Conservation (phyloP, 2,797 vertebrate genomes). For the Cetoscarus ocellatus region DNA sequence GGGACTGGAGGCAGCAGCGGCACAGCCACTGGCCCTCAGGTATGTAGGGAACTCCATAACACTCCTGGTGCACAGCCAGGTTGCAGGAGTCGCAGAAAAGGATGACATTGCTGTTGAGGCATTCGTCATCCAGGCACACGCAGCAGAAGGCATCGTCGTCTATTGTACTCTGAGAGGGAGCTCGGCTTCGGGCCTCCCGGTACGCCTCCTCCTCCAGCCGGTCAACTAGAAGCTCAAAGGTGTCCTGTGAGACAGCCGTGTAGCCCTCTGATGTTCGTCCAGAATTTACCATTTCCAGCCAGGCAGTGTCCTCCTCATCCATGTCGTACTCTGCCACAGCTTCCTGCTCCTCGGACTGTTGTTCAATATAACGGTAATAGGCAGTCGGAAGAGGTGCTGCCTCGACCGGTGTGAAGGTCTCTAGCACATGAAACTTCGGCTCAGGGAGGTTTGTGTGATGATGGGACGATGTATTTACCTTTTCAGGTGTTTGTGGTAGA, state of each 20-base stretch:
- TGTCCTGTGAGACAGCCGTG: conserved; percentile 87
- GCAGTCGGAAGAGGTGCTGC: conserved; percentile 88
- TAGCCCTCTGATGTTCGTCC: conserved; percentile 85
- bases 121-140: conserved; percentile 98
- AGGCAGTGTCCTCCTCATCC: conserved; percentile 96
- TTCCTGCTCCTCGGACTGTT: conserved; percentile 90
- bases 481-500: conserved; percentile 79
- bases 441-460: conserved; percentile 84
- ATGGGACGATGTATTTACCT: conserved; percentile 76
- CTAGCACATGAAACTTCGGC: conserved; percentile 90
- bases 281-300: conserved; percentile 95
- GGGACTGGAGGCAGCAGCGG: conserved; percentile 96
- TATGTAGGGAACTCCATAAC: conserved; percentile 97
- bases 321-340: conserved; percentile 96
- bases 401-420: conserved; percentile 82
- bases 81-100: conserved; percentile 99
- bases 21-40: conserved; percentile 99
- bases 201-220: conserved; percentile 94
- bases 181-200: conserved; percentile 90
- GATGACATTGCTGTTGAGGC: conserved; percentile 98
- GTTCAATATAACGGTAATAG: conserved; percentile 94
- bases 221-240: conserved; percentile 94
- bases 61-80: conserved; percentile 98
- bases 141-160: conserved; percentile 98
- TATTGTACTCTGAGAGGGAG: conserved; percentile 89